A percentile compares a stretch with the other conserved stretches of the same genome.
Conservation (phyloP, 92 coral and sea anemone species). For the Palythoa heliodiscus region DNA sequence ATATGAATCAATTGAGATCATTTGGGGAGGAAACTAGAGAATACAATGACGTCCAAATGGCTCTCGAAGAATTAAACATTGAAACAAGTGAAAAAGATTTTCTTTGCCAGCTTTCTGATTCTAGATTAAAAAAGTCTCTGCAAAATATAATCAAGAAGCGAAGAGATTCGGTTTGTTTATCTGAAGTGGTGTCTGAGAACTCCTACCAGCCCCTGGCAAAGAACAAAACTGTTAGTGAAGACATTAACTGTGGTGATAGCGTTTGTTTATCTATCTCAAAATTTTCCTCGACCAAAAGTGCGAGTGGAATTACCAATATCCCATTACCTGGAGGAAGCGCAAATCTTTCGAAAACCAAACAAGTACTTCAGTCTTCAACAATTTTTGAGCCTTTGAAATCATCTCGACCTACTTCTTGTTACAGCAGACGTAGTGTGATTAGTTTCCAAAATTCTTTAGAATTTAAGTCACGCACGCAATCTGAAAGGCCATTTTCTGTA, state of each 20-base stretch:
- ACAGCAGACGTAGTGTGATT: background rate
- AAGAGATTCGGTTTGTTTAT: slow-evolving; percentile 53
- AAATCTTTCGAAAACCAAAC: background rate
- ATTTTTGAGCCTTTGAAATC: background rate
- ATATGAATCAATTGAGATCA: background rate
- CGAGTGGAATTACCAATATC: background rate
- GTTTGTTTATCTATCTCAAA: background rate
- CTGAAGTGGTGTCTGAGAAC: slow-evolving; percentile 11
- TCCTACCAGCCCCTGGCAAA: background rate
- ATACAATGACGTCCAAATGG: slow-evolving; percentile 6
- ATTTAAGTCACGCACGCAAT: background rate
- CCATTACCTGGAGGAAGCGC: no score
- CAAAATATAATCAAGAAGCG: slow-evolving; percentile 73
- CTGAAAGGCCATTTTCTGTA: slow-evolving; percentile 7
- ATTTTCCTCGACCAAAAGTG: background rate
- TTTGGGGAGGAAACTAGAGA: slow-evolving; percentile 14
- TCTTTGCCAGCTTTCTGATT: slow-evolving; percentile 60
- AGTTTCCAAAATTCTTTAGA: background rate
- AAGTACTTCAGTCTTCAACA: background rate
- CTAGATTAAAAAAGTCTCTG: slow-evolving; percentile 65
- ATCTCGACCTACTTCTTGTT: background rate
- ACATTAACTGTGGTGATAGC: background rate
- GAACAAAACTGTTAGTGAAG: background rate
- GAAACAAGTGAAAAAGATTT: slow-evolving; percentile 62
- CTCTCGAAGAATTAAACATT: slow-evolving; percentile 30